phyloP scores from a whole-genome alignment of 2,888 invertebrate genomes.

The Archips crataeganus region DNA sequence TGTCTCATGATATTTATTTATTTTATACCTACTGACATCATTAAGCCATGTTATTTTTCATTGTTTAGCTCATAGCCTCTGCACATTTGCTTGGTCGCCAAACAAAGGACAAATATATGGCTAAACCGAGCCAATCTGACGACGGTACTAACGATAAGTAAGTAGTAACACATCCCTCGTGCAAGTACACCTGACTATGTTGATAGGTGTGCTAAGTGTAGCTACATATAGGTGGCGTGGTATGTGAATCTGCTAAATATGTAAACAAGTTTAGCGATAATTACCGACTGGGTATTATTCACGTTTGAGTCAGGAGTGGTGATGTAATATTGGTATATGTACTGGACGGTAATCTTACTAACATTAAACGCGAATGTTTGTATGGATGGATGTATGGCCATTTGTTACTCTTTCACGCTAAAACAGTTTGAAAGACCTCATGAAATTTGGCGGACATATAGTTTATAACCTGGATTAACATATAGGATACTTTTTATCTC shows the following conservation, averaged over 20 bases:
- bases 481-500: no score
- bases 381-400: no score
- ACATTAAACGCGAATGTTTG: no score
- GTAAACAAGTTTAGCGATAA: slow-evolving; percentile 38
- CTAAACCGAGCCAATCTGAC: background rate
- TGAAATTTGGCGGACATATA: no score
- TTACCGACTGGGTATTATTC: slow-evolving; percentile 10
- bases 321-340: slow-evolving; percentile 30
- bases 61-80: background rate
- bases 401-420: no score
- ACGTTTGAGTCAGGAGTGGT: slow-evolving; percentile 20
- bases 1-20: no score
- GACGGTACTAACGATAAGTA: slow-evolving; percentile 8
- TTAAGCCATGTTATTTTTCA: background rate
- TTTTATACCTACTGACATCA: no score
- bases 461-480: no score
- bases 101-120: background rate
- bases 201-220: background rate
- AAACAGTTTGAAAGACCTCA: no score
- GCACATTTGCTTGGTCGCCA: background rate
- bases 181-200: slow-evolving; percentile 19
- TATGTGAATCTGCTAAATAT: slow-evolving; percentile 24
- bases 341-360: background rate
- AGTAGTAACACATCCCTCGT: background rate
- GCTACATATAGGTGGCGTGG: background rate